Base-by-base conservation (phyloP, 2,113 vertebrate species). In the Girardinichthys multiradiatus region DNA sequence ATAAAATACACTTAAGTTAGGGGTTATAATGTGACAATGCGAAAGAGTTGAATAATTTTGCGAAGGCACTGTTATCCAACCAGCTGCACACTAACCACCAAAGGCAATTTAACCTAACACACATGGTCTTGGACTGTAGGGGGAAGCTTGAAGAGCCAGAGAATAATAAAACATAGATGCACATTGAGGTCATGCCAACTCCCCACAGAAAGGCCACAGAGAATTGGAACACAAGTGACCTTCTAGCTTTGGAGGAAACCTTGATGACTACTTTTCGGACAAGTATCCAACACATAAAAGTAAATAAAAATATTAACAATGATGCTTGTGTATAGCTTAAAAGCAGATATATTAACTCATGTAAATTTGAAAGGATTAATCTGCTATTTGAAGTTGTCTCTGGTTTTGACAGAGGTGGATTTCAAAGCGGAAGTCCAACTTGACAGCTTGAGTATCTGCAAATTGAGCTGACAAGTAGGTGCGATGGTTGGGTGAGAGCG, bases 381-480 rank as follows among this genome's bases (percentile, higher is more conserved):
- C 13, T 63, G n/a, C 61, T 26, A 9, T 33, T 31, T 35, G 35
- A 26, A 63, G 4, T 24, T 6, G 31, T 33, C 60, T 62, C 19
- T 35, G 30, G 21, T 35, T 62, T 62, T 63, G 61, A 63, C 61
- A 63, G 33, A 37, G 13, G 61, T 37, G 31, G 24, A 63, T 63
- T 33, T 63, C 17, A 35, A 35, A 63, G 31, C 6, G 61, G 61
- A 63, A 63, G 21, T 63, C 24, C 10, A 28, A 63, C 24, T 63
- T 63, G 61, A 63, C 61, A 63, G 61, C 13, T 63, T 63, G 61
- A 63, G 31, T 63, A 37, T 37, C 31, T 11, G 31, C 31, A 37
- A 63, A 63, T 29, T 19, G 58, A 60, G 28, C 28, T 60, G 29
- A 30, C 58, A 60, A 30, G 58, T 1, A 17, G 19, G 58, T 30